phyloP scores from a whole-genome alignment of 2,797 vertebrate species.

The Mareca strepera region DNA sequence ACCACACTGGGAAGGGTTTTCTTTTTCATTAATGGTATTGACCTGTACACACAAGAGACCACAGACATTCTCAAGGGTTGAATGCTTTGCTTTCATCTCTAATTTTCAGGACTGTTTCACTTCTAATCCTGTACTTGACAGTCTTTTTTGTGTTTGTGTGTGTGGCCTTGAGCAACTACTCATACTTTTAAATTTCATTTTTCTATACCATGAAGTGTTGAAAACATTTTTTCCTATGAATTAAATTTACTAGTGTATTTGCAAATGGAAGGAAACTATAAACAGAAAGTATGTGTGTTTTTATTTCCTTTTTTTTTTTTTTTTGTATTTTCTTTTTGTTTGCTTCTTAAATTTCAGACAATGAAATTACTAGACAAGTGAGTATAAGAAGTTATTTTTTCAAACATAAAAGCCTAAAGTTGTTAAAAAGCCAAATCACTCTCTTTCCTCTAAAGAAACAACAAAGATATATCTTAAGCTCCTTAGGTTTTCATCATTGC shows the following conservation, averaged over 20 bases:
- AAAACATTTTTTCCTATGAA: not conserved
- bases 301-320: not conserved
- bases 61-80: not conserved
- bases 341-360: not conserved
- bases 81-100: not conserved
- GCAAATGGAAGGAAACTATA: not conserved
- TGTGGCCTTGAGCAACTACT: not conserved
- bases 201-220: not conserved
- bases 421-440: not conserved
- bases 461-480: not conserved
- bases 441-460: not conserved
- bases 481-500: not conserved
- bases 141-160: not conserved
- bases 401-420: not conserved
- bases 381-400: not conserved
- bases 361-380: not conserved
- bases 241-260: not conserved
- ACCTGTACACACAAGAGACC: not conserved
- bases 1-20: not conserved
- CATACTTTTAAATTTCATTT: not conserved
- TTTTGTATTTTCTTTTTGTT: not conserved
- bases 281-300: not conserved
- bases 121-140: not conserved
- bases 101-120: not conserved
- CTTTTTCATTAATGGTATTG: not conserved